These are phyloP conservation scores for Pimephales promelas DNA, from an alignment of 2,113 vertebrate genomes.

Conservation along the genomic window DNA sequence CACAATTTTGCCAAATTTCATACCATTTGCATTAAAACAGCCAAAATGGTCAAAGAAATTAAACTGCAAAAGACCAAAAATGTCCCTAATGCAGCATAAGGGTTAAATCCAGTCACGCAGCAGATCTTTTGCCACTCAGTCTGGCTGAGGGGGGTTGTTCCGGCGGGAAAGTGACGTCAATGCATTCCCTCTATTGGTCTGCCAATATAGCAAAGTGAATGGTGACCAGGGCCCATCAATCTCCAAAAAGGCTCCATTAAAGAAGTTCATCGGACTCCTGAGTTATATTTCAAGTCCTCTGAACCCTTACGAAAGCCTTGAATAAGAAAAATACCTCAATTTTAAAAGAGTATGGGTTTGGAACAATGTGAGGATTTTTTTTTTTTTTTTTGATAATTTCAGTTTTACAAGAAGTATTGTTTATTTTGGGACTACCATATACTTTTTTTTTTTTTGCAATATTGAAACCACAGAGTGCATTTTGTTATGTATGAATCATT, in stretches of 20 bases:
- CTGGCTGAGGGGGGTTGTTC: too few relatives aligned
- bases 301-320: not conserved
- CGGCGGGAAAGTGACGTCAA: too few relatives aligned
- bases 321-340: not conserved
- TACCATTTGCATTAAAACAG: too few relatives aligned
- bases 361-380: not conserved
- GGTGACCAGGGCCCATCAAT: too few relatives aligned
- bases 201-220: too few relatives aligned
- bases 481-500: not conserved
- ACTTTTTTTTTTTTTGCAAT: not conserved
- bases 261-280: not conserved
- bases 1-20: too few relatives aligned
- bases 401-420: constrained; percentile 3
- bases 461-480: not conserved
- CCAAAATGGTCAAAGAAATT: too few relatives aligned
- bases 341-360: not conserved
- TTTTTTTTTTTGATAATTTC: not conserved
- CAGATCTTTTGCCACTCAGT: too few relatives aligned
- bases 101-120: too few relatives aligned
- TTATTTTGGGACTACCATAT: not conserved
- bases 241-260: not conserved
- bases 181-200: too few relatives aligned
- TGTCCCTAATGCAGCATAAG: too few relatives aligned
- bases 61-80: too few relatives aligned
- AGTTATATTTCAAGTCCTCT: not conserved